Conservation (phyloP, 2,888 invertebrate species). For the Eumerus sabulonum region DNA sequence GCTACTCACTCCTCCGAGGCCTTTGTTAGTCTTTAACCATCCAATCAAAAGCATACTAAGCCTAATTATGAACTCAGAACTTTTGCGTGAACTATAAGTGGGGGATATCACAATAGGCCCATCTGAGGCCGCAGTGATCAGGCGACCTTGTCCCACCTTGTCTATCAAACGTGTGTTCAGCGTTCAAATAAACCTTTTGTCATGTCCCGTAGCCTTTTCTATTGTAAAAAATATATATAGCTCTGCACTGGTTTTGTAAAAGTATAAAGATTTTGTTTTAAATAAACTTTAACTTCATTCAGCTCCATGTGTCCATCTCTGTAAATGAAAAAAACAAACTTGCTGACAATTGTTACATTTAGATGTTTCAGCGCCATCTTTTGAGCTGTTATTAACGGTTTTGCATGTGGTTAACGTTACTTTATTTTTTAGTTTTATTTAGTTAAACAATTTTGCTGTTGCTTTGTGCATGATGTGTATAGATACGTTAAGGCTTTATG, state of each 20-base stretch:
- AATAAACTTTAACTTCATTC: constrained; percentile 10
- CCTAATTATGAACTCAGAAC: no score
- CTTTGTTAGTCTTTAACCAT: no score
- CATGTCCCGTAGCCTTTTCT: constrained; percentile 66
- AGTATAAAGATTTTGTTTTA: constrained; percentile 33
- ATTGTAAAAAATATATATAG: constrained; percentile 72
- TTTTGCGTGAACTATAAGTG: no score
- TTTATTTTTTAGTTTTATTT: constrained; percentile 16
- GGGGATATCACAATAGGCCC: no score
- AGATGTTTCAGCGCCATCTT: constrained; percentile 22
- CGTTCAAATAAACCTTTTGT: constrained; percentile 44
- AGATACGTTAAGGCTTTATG: constrained; percentile 26
- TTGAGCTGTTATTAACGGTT: constrained; percentile 48
- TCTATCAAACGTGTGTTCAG: no score
- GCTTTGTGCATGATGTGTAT: constrained; percentile 64
- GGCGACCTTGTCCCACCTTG: no score
- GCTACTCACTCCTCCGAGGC: no score
- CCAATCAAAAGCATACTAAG: no score
- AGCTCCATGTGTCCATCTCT: no score
- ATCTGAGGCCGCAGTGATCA: no score
- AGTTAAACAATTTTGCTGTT: constrained; percentile 27
- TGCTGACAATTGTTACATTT: constrained; percentile 53
- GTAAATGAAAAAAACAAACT: constrained; percentile 16
- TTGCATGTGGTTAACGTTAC: constrained; percentile 48
- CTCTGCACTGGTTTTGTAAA: constrained; percentile 79